Evolutionary conservation across 2,888 invertebrate genomes (phyloP).

Genomic region (Orthosia incerta): DNA sequence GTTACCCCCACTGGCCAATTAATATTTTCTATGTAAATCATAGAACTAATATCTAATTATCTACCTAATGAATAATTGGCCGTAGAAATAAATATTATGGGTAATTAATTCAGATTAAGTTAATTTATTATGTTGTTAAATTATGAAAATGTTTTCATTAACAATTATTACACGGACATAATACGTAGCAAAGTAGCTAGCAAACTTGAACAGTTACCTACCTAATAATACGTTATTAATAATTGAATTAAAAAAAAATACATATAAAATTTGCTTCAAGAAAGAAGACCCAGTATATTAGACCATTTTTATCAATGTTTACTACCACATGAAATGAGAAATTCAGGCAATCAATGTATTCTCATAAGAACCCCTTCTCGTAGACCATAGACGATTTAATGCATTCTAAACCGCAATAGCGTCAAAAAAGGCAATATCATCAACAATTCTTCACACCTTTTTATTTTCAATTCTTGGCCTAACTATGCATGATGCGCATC

Average conservation of each 20-base stretch:
- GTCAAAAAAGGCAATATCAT: conserved; percentile 20
- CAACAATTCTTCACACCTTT: conserved; percentile 60
- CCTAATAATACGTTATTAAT: too few species aligned
- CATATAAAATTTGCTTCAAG: too few species aligned
- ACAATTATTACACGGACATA: conserved; percentile 21
- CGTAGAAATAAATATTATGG: conserved; percentile 10
- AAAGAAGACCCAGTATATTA: too few species aligned
- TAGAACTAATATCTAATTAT: conserved; percentile 16
- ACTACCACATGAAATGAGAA: background rate
- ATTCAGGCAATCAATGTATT: background rate
- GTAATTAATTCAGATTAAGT: conserved; percentile 30
- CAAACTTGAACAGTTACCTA: background rate
- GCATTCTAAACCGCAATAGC: conserved; percentile 29
- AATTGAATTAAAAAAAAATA: too few species aligned
- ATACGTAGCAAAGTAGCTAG: background rate
- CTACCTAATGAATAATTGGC: conserved; percentile 6
- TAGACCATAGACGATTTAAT: conserved; percentile 28
- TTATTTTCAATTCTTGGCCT: conserved; percentile 46
- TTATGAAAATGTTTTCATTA: conserved; percentile 13
- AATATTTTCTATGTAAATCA: conserved; percentile 12
- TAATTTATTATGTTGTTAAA: conserved; percentile 37
- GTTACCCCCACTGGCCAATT: conserved; percentile 5
- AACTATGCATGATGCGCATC: conserved; percentile 40
- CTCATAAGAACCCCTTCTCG: background rate
- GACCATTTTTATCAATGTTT: too few species aligned